phyloP scores from a whole-genome alignment of 1,140 invertebrate species.

The Philotrypesis tridentata region DNA sequence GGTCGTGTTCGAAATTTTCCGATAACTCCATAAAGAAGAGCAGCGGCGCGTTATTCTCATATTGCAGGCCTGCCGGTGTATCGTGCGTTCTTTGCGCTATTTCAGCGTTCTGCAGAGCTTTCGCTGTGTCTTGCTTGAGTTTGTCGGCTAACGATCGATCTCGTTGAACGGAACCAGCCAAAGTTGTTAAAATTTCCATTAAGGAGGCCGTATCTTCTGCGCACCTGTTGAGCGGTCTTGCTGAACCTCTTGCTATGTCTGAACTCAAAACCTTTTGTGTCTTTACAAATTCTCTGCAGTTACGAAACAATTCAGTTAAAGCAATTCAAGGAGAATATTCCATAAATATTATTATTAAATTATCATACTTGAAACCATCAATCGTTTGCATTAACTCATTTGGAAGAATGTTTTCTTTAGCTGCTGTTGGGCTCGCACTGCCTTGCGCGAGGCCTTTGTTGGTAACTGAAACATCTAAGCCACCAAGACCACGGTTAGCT shows the following conservation, averaged over 20 bases:
- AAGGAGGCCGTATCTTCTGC: conserved; percentile 79
- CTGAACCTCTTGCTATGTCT: conserved; percentile 84
- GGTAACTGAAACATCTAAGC: conserved; percentile 76
- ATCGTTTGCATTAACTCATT: conserved; percentile 80
- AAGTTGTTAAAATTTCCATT: conserved; percentile 79
- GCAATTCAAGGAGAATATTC: neutral
- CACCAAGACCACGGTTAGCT: conserved; percentile 77
- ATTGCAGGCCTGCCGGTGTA: conserved; percentile 83
- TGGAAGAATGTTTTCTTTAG: conserved; percentile 83
- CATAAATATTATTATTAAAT: neutral
- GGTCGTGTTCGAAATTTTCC: conserved; percentile 83
- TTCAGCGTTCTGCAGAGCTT: conserved; percentile 83
- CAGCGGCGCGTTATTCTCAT: conserved; percentile 84
- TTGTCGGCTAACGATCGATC: conserved; percentile 81
- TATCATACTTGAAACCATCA: conserved; percentile 75
- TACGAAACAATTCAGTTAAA: conserved; percentile 12
- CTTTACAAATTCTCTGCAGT: conserved; percentile 86
- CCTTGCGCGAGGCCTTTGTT: conserved; percentile 75
- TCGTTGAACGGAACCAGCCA: conserved; percentile 77
- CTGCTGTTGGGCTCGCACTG: conserved; percentile 76
- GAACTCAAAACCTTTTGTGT: conserved; percentile 87
- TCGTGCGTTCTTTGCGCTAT: conserved; percentile 87
- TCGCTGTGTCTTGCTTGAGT: conserved; percentile 83
- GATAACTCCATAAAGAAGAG: conserved; percentile 83
- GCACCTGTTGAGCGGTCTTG: conserved; percentile 80